Evolutionary conservation across 2,888 invertebrate genomes (phyloP), one percentile per base, ranked within the genome.

Genomic region (Laspeyria flexula): DNA sequence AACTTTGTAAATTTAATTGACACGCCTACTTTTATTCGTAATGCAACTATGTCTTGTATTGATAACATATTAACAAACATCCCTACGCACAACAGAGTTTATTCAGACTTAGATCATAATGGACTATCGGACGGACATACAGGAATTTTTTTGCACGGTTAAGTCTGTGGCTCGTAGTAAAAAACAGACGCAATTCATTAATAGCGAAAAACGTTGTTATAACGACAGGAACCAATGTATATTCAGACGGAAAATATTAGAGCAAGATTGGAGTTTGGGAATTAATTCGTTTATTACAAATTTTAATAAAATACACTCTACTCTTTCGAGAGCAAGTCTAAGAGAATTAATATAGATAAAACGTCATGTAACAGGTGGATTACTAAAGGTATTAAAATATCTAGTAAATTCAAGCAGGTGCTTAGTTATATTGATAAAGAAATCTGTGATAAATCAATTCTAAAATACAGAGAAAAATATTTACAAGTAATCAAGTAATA

Each of bases 61-160:
- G 33, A 33, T 15, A 33, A 33, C 13, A 33, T 33, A 0, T 18
- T 49, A 0, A 29, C 49, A 5, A 49, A 49, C 34, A 11, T 43
- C 7, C n/a, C 38, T 13, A 37, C 23, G 4, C 21, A 30, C 0
- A 18, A n/a, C 3, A n/a, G 33, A 1, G 13, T 10, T n/a, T 18
- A 11, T 13, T 25, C 25, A 21, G 18, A 39, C 1, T 12, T 49
- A 2, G 49, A 50, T 12, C 43, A 43, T 1, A 50, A 50, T 21
- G 34, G 39, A 2, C 10, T 50, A 15, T 37, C 39, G 7, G 49
- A 43, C 15, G 49, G 49, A 11, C 50, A 50, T 33, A 39, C 33
- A 3, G 50, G 12, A n/a, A 7, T n/a, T 49, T 1, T 7, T 38
- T 3, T 31, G 38, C n/a, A 33, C 33, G 3, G 9, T 7, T 7